A percentile compares a stretch with the other conserved stretches of the same genome.
Conservation (phyloP, 2,888 invertebrate genomes). For the Rotaria macrura region DNA sequence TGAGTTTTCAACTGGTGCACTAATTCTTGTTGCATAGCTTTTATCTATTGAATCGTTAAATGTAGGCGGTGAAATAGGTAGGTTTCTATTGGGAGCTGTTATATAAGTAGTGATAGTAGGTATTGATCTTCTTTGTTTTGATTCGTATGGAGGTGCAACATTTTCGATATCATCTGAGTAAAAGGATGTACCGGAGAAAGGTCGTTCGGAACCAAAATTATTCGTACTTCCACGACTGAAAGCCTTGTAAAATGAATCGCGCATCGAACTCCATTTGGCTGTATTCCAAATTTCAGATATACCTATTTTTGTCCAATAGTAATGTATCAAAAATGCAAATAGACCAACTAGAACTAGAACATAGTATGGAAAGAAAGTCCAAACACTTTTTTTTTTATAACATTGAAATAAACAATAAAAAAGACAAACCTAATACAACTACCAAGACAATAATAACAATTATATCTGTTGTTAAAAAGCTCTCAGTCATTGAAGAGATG, state of each 20-base stretch:
- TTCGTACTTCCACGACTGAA: neutral
- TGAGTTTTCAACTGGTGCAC: neutral
- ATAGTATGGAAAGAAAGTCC: neutral
- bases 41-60: neutral
- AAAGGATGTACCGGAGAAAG: neutral
- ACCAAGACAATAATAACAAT: neutral
- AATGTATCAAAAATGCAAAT: neutral
- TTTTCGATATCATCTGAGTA: neutral
- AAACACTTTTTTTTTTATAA: no score
- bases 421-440: neutral
- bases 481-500: neutral
- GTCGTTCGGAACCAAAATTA: neutral
- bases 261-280: neutral
- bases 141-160: neutral
- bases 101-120: neutral
- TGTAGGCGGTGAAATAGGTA: neutral
- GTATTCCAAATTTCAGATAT: slow-evolving; percentile 13
- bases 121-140: neutral
- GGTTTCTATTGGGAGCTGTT: neutral
- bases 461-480: neutral
- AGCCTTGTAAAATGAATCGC: neutral
- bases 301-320: slow-evolving; percentile 8
- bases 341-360: neutral
- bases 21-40: neutral
- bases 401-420: no score